phyloP scores from a whole-genome alignment of 2,888 invertebrate genomes.

The Habrosyne pyritoides region DNA sequence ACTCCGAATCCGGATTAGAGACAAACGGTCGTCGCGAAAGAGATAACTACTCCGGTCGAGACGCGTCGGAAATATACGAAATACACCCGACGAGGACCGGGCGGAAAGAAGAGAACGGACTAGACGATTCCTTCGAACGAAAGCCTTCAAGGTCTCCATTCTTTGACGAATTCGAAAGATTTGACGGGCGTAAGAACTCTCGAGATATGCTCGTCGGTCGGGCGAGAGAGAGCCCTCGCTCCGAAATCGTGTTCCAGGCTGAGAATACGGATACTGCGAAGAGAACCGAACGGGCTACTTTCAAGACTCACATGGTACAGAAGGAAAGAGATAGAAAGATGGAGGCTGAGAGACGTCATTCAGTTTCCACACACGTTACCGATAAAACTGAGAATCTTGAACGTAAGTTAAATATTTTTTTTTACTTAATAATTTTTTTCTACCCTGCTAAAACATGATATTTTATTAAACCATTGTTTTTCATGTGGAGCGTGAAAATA shows the following conservation, averaged over 20 bases:
- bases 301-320: constrained; percentile 88
- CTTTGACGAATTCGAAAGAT: constrained; percentile 75
- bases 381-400: constrained; percentile 85
- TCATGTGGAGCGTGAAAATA: too few species aligned
- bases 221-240: constrained; percentile 72
- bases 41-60: constrained; percentile 70
- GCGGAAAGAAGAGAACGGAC: constrained; percentile 66
- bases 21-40: constrained; percentile 58
- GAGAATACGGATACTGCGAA: constrained; percentile 62
- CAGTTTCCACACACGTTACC: constrained; percentile 89
- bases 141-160: constrained; percentile 72
- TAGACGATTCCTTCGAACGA: constrained; percentile 63
- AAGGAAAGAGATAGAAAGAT: constrained; percentile 84
- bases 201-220: constrained; percentile 78
- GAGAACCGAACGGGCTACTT: constrained; percentile 85
- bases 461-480: too few species aligned
- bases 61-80: constrained; percentile 77
- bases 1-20: constrained; percentile 74
- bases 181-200: constrained; percentile 77
- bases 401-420: constrained; percentile 61
- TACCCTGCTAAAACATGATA: too few species aligned
- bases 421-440: neutral
- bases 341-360: constrained; percentile 89
- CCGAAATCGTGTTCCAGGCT: constrained; percentile 63
- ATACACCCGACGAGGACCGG: constrained; percentile 68